Conservation (phyloP, 2,797 vertebrate genomes). For the Chelon auratus region DNA sequence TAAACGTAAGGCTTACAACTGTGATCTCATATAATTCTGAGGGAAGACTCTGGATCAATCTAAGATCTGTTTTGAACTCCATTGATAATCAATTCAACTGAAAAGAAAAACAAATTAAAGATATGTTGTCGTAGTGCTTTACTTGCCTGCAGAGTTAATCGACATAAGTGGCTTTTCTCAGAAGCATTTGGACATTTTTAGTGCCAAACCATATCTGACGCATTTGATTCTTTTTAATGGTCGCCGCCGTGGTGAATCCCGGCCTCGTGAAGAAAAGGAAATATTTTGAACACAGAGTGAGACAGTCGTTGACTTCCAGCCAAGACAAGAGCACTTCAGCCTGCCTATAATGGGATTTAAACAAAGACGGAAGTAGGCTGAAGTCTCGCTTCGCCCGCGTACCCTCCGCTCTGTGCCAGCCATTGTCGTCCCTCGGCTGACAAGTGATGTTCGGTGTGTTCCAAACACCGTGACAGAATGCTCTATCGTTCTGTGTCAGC, state of each 20-base stretch:
- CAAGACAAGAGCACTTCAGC: slow-evolving; percentile 49
- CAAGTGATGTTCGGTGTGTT: slow-evolving; percentile 67
- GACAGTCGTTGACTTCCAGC: slow-evolving; percentile 49
- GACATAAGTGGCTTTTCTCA: slow-evolving; percentile 36
- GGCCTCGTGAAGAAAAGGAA: slow-evolving; percentile 18
- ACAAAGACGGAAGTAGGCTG: slow-evolving; percentile 64
- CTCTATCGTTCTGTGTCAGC: slow-evolving; percentile 69
- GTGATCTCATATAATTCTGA: not conserved
- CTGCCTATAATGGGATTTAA: slow-evolving; percentile 64
- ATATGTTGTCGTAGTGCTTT: slow-evolving; percentile 19
- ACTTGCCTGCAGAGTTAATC: slow-evolving; percentile 38
- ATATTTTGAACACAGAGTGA: slow-evolving; percentile 43
- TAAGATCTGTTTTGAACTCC: slow-evolving; percentile 4
- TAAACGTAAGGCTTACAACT: not conserved
- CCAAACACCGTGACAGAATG: slow-evolving; percentile 68
- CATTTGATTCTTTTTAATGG: slow-evolving; percentile 47
- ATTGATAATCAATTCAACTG: slow-evolving; percentile 14
- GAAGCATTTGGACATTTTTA: slow-evolving; percentile 38
- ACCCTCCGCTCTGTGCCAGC: slow-evolving; percentile 53
- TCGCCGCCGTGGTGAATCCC: slow-evolving; percentile 38
- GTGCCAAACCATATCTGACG: slow-evolving; percentile 37
- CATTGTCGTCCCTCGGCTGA: slow-evolving; percentile 67
- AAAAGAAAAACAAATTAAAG: slow-evolving; percentile 17
- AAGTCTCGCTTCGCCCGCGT: slow-evolving; percentile 33
- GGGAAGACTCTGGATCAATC: slow-evolving; percentile 13